Evolutionary conservation across 2,113 vertebrate genomes (phyloP), one percentile per base, ranked within the genome.

Genomic region (Cichladusa arquata): DNA sequence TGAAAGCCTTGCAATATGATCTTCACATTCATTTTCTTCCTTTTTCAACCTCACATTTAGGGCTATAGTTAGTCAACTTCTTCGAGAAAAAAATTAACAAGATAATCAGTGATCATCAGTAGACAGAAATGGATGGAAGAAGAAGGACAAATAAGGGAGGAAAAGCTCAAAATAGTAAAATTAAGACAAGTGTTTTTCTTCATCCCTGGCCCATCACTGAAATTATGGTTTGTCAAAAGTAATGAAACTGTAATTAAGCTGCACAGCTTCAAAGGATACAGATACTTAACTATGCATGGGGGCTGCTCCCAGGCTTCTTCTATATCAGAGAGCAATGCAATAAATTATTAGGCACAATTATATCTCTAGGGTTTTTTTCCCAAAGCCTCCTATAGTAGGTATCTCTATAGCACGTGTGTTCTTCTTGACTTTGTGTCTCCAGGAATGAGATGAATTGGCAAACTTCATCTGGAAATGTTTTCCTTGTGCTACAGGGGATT

Each of bases 151-250:
- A 95, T 70, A 91, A 76, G 40, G n/a, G 61, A 90, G 47, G 62
- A 72, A 93, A 76, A 57, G 47, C 74, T 80, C 56, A 95, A 91
- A 96, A 86, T 64, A 92, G 93, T 40, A 95, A 86, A 69, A 71
- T 67, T 88, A 88, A 95, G 86, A 78, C 60, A 92, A 92, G 74
- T 48, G 45, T 76, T 94, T 91, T 85, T 57, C 61, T 90, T 94
- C 76, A 53, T 77, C 54, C 66, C 8, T 22, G 44, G 28, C 74
- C 58, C 84, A 86, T 91, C 95, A 91, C 62, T 36, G 33, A 95
- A 91, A 95, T 95, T 95, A 92, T 45, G 54, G 85, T 95, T 90
- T 95, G 78, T 88, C 94, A 97, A 91, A 91, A 74, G 66, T 82
- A 88, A 82, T 67, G 85, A 93, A 96, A 94, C 81, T 80, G 74